phyloP scores from a whole-genome alignment of 2,113 vertebrate species.

The Carlito syrichta region DNA sequence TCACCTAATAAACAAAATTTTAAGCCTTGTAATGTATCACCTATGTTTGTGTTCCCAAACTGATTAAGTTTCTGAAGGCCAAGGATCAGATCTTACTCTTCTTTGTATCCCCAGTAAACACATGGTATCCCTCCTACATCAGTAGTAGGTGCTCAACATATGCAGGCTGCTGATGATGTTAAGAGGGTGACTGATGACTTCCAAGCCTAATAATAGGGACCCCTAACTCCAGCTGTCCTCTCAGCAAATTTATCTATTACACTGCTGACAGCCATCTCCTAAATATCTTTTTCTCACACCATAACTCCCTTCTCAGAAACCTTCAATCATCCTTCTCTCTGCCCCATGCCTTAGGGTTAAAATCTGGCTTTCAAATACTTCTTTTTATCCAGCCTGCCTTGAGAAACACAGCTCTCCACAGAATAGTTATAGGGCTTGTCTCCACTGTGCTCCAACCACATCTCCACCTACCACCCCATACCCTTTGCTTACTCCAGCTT shows the following conservation, averaged over 20 bases:
- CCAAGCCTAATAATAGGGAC: neutral
- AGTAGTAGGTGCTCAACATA: neutral
- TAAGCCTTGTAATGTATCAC: rapidly evolving
- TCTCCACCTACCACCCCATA: rapidly evolving
- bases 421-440: rapidly evolving
- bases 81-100: neutral
- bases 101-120: neutral
- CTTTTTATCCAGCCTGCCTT: neutral
- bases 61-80: neutral
- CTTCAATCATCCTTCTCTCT: rapidly evolving
- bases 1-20: neutral
- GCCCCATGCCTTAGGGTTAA: neutral
- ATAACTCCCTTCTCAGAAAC: neutral
- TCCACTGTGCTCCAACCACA: rapidly evolving
- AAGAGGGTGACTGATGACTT: rapidly evolving
- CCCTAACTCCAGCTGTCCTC: neutral
- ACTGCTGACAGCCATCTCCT: rapidly evolving
- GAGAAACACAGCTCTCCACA: neutral
- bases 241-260: rapidly evolving
- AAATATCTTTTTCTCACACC: rapidly evolving
- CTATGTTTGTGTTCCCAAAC: neutral
- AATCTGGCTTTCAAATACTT: neutral
- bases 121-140: too few species aligned
- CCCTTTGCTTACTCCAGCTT: neutral
- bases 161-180: rapidly evolving